phyloP scores from a whole-genome alignment of 2,797 vertebrate species.

The Hydrophis major region DNA sequence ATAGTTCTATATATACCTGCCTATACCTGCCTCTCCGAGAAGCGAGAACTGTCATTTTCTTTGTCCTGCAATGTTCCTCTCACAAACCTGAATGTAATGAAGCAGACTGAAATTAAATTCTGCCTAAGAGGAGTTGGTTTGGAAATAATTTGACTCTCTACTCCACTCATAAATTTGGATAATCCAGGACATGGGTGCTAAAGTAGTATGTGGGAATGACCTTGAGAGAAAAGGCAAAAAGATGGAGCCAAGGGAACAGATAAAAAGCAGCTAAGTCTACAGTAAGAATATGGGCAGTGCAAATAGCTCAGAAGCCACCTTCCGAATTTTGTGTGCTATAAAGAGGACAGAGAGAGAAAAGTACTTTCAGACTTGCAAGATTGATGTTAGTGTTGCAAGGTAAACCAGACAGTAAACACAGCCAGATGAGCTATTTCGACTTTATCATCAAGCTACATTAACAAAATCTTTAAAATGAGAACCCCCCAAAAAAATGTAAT shows the following conservation, averaged over 20 bases:
- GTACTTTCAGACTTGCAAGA: background rate
- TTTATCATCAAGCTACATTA: background rate
- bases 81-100: background rate
- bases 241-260: background rate
- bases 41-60: background rate
- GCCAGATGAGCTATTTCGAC: background rate
- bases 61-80: background rate
- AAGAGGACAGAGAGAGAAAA: background rate
- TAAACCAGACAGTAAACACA: background rate
- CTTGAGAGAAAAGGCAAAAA: background rate
- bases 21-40: background rate
- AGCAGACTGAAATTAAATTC: background rate
- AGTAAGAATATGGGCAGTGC: background rate
- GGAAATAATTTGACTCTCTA: background rate
- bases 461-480: conserved; percentile 1
- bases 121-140: background rate
- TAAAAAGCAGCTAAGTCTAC: background rate
- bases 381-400: background rate
- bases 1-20: background rate
- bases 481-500: conserved; percentile 9
- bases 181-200: background rate
- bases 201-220: background rate
- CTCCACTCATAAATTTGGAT: background rate
- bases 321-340: background rate
- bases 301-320: background rate